phyloP scores from a whole-genome alignment of 1,140 invertebrate genomes.

The Aphis gossypii region DNA sequence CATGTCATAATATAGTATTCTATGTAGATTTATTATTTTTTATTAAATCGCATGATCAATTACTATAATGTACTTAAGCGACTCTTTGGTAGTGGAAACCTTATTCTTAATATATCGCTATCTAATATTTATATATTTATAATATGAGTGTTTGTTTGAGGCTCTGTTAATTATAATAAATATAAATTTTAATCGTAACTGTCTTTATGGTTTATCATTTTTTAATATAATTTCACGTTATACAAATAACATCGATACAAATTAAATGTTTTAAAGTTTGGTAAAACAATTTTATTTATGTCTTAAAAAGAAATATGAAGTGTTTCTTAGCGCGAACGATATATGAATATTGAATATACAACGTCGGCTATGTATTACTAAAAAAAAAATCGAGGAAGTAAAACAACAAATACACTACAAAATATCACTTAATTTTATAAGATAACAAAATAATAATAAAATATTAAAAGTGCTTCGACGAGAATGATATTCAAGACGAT shows the following conservation, averaged over 20 bases:
- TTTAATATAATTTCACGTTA: not conserved
- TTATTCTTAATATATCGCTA: not conserved
- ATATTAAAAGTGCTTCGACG: not conserved
- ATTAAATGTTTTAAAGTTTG: not conserved
- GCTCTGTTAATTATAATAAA: not conserved
- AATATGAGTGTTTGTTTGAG: not conserved
- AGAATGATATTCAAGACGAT: not conserved
- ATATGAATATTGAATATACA: not conserved
- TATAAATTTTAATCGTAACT: not conserved
- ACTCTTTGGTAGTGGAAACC: not conserved
- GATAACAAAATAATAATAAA: not conserved
- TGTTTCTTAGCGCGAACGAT: not conserved
- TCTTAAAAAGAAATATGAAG: not conserved
- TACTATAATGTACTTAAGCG: not conserved
- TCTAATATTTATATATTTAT: not conserved
- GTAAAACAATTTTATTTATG: not conserved
- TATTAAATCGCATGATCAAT: too few relatives aligned
- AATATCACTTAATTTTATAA: not conserved
- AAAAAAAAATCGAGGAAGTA: not conserved
- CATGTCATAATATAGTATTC: too few relatives aligned
- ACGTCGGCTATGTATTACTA: not conserved
- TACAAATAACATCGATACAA: not conserved
- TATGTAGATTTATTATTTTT: too few relatives aligned
- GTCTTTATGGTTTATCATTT: not conserved
- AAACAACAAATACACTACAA: not conserved